Base-by-base conservation (phyloP, 2,113 vertebrate species). In the Dunckerocampus dactyliophorus region DNA sequence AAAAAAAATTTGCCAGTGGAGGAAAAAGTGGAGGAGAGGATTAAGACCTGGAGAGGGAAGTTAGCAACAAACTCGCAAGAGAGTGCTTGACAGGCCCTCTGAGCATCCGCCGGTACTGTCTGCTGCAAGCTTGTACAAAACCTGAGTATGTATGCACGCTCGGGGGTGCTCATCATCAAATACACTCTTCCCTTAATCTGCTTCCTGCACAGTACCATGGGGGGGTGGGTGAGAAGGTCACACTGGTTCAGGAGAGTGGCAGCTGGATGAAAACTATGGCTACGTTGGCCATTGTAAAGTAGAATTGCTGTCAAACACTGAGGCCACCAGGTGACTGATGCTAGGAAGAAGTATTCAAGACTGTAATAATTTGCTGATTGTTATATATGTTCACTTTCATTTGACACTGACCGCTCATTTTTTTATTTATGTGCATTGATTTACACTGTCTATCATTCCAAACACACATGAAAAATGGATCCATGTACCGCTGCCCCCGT, bases 1-100 rank as follows among this genome's bases (percentile, higher is more conserved):
- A 58, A 69, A 55, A 75, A 77, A 77, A 72, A 78, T 76, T 70
- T 76, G 76, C 71, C 71, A 69, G 74, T 72, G 72, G 77, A 75
- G 74, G 54, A 56, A 19, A 81, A 81, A 71, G 65, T 74, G 59
- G 56, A 70, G 71, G 62, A 80, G 64, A 77, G 74, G 77, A 85
- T 84, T 81, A 84, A 67, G 70, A 76, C 61, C 59, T 34, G 62
- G 46, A 65, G 57, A 66, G 56, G 50, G 65, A 79, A 68, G 56
- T 67, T 68, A 72, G 74, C 52, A 66, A 63, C 65, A 68, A 84
- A 81, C 62, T 81, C 67, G 65, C 65, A 75, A 57, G 62, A 49
- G 72, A 83, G 69, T 68, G 65, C 51, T 67, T 71, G 73, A 79
- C 60, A 75, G 69, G 56, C 63, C 56, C 71, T 71, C 78, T 59